Percentiles rank a stretch among this genome's conserved stretches.
Conservation (phyloP, 2,888 invertebrate genomes). For the Pediacus dermestoides region DNA sequence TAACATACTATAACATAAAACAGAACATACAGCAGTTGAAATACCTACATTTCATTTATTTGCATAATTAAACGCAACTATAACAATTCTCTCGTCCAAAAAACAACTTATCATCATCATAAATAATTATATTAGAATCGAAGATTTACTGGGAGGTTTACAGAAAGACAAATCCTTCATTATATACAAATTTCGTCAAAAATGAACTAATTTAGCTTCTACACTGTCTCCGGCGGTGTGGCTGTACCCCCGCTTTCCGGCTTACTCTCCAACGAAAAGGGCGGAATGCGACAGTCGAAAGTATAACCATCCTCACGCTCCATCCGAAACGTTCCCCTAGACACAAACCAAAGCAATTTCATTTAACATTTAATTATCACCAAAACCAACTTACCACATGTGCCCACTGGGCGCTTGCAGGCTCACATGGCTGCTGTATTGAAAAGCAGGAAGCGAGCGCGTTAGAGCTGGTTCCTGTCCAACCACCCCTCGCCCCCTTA, state of each 20-base stretch:
- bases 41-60: too few relatives aligned
- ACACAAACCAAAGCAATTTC: conserved; percentile 24
- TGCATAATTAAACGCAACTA: too few relatives aligned
- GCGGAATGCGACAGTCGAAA: conserved; percentile 96
- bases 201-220: conserved; percentile 21
- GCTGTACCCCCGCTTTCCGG: conserved; percentile 63
- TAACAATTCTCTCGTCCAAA: too few relatives aligned
- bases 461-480: conserved; percentile 95
- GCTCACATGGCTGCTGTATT: conserved; percentile 96
- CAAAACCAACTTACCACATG: conserved; percentile 74
- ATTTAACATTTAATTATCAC: conserved; percentile 9
- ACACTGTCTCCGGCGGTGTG: conserved; percentile 44
- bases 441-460: conserved; percentile 86
- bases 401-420: conserved; percentile 96
- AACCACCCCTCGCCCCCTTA: conserved; percentile 93
- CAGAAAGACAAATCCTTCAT: too few relatives aligned
- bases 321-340: conserved; percentile 93
- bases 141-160: too few relatives aligned
- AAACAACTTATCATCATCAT: too few relatives aligned
- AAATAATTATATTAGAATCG: too few relatives aligned
- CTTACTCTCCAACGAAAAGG: conserved; percentile 94
- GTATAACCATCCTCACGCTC: conserved; percentile 95
- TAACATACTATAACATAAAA: too few relatives aligned
- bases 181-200: too few relatives aligned
- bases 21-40: too few relatives aligned